Base-by-base conservation (phyloP, 2,888 invertebrate genomes). In the Drosophila hamatofila region DNA sequence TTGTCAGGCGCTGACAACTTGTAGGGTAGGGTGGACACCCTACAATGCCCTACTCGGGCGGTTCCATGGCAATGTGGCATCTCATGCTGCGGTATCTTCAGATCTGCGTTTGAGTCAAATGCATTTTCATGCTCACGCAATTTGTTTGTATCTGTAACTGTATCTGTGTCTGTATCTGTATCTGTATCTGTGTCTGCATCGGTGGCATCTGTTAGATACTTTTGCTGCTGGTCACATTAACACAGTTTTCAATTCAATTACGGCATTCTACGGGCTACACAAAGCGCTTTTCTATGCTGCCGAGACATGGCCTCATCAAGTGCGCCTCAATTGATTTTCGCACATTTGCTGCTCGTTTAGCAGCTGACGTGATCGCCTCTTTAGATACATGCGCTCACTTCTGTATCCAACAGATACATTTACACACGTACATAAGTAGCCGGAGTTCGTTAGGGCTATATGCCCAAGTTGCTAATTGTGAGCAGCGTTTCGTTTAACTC, bases 201-300 rank as follows among this genome's bases (percentile, higher is more conserved):
- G 16, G 16, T 16, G 14, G 77, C 48, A 70, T 79, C 63, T 74
- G 39, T 23, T 57, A 77, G 77, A 76, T 83, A 63, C 63, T 67
- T 68, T 70, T 60, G 64, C 72, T 74, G 78, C 71, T 76, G 81
- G 77, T 76, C 75, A 61, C 90, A 90, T 90, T 85, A 88, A 81
- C 90, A 86, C 80, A 90, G 73, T 89, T 87, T 87, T 78, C 66
- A 69, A 78, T 81, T 83, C 85, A 88, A 88, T 90, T 85, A 76
- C 73, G 42, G 55, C 56, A 65, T 59, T 52, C 61, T 63, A 56
- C 77, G 72, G 72, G 78, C 54, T n/a, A 64, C 64, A 84, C 84
- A 84, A 84, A 82, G 84, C 82, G 69, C 74, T 72, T 83, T 84
- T 73, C 78, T 83, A 75, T 83, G 78, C 71, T 44, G 41, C 0